Percentiles rank a stretch among this genome's conserved stretches.
Conservation (phyloP, 2,797 vertebrate species). For the Phyllotis vaccarum region DNA sequence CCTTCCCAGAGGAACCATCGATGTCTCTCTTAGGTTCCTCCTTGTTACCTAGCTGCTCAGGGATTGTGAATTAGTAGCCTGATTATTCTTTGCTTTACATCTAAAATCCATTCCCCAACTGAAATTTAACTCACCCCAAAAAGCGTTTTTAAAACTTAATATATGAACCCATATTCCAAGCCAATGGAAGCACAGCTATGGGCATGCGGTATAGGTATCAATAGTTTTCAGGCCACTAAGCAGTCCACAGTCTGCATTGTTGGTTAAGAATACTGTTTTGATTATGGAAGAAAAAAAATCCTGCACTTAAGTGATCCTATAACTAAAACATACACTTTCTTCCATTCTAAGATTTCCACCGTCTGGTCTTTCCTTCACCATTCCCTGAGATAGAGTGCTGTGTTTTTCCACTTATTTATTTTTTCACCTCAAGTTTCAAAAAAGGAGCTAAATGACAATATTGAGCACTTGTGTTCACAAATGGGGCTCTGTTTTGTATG, state of each 20-base stretch:
- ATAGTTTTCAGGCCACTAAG: background rate
- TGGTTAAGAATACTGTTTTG: background rate
- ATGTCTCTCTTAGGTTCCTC: too few species aligned
- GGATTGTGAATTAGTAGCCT: too few species aligned
- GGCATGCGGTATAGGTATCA: background rate
- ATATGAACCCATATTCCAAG: background rate
- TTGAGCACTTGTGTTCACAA: background rate
- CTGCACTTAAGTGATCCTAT: background rate
- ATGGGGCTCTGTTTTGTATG: background rate
- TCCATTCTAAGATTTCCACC: background rate
- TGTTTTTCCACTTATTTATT: background rate
- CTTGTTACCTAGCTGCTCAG: too few species aligned
- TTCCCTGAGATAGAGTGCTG: background rate
- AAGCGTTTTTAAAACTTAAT: background rate
- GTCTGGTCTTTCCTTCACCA: background rate
- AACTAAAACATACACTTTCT: background rate
- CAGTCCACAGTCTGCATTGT: background rate
- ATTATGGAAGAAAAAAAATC: background rate
- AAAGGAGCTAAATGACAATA: background rate
- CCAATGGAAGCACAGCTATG: background rate
- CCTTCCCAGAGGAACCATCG: too few species aligned
- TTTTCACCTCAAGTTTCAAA: constrained; percentile 28
- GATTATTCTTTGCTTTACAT: too few species aligned
- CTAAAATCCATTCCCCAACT: too few species aligned
- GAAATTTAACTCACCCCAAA: background rate